Evolutionary conservation across 2,888 invertebrate species (phyloP).

Genomic region (Camponotus fellah): DNA sequence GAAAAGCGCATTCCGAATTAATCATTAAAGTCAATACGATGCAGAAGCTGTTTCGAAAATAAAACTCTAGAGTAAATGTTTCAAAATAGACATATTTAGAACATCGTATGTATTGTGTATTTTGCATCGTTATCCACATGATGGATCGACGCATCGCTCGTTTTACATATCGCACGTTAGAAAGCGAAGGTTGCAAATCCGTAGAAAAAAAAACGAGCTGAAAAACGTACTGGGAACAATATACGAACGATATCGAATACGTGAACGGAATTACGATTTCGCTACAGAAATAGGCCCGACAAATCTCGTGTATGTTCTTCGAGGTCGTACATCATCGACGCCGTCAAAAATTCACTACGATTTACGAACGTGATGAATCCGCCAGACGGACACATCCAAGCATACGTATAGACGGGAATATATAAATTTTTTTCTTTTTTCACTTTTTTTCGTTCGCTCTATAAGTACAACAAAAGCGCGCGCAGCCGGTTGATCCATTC

Average conservation of each 20-base stretch:
- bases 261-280: slow-evolving; percentile 36
- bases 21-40: not conserved
- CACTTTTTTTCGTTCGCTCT: not conserved
- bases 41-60: not conserved
- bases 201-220: slow-evolving; percentile 12
- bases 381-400: slow-evolving; percentile 8
- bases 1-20: not conserved
- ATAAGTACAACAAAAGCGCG: slow-evolving; percentile 31
- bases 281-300: slow-evolving; percentile 44
- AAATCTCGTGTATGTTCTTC: slow-evolving; percentile 41
- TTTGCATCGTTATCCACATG: slow-evolving; percentile 20
- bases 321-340: slow-evolving; percentile 50
- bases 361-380: slow-evolving; percentile 53
- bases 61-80: not conserved
- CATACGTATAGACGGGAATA: not conserved
- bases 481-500: slow-evolving; percentile 62
- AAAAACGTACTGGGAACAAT: slow-evolving; percentile 30
- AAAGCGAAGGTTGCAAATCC: slow-evolving; percentile 35
- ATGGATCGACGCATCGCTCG: not conserved
- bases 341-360: slow-evolving; percentile 49
- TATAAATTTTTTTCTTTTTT: slow-evolving; percentile 38
- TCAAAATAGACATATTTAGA: slow-evolving; percentile 17
- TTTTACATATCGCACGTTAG: slow-evolving; percentile 23
- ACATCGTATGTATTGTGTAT: not conserved
- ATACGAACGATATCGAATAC: slow-evolving; percentile 28